These are phyloP conservation scores for Rhipidura dahli DNA, from an alignment of 2,113 vertebrate species.

Conservation along the genomic window DNA sequence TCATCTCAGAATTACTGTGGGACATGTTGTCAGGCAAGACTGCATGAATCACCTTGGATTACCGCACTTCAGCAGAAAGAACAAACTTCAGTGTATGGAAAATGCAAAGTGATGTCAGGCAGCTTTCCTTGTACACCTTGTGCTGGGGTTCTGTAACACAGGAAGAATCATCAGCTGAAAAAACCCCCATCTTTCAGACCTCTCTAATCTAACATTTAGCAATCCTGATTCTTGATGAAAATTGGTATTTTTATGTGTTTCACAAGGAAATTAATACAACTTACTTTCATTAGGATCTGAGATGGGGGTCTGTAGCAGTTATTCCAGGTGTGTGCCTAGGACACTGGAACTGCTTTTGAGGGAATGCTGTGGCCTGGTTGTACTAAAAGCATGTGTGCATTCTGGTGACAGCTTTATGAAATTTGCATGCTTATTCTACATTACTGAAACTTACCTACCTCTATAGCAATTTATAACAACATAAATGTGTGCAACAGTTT, in stretches of 20 bases:
- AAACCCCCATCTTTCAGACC: not conserved
- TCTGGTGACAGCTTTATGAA: not conserved
- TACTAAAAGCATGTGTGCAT: rapidly evolving
- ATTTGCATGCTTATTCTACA: not conserved
- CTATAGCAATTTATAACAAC: not conserved
- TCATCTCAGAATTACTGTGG: not conserved
- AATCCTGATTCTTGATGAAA: not conserved
- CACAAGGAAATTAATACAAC: not conserved
- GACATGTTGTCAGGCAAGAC: not conserved
- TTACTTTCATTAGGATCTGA: not conserved
- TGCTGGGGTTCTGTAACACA: not conserved
- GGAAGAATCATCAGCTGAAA: not conserved
- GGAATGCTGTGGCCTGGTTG: rapidly evolving
- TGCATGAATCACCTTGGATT: not conserved
- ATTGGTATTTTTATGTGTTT: not conserved
- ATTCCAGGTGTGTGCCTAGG: not conserved
- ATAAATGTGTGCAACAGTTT: not conserved
- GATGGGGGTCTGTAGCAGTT: not conserved
- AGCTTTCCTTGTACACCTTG: not conserved
- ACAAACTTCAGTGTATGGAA: not conserved
- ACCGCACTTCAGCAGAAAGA: not conserved
- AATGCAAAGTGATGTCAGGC: not conserved
- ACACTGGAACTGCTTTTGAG: not conserved
- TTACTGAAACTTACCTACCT: not conserved
- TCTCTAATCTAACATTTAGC: not conserved